Conservation (phyloP, 2,888 invertebrate genomes). For the Allacma fusca region DNA sequence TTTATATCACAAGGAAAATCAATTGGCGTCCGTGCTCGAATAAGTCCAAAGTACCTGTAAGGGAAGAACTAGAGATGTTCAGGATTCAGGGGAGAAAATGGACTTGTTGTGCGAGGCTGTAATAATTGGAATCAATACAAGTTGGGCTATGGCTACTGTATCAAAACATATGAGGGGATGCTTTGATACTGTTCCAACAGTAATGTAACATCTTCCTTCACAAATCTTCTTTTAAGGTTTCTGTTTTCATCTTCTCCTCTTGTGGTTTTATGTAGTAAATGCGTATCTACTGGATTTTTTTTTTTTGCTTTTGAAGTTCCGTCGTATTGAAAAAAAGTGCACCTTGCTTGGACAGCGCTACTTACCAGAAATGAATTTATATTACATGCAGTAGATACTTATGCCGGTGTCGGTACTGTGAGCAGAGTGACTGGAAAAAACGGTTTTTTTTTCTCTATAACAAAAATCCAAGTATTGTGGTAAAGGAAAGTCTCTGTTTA, state of each 20-base stretch:
- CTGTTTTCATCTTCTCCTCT: background rate
- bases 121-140: too few species aligned
- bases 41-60: too few species aligned
- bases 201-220: background rate
- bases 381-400: background rate
- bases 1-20: too few species aligned
- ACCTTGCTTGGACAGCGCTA: background rate
- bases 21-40: too few species aligned
- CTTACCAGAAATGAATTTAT: background rate
- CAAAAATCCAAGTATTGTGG: background rate
- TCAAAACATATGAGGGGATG: too few species aligned
- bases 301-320: conserved; percentile 9
- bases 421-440: background rate
- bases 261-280: background rate
- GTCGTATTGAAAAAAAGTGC: background rate
- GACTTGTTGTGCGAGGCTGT: too few species aligned
- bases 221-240: background rate
- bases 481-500: conserved; percentile 44
- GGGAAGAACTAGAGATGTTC: too few species aligned
- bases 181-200: background rate
- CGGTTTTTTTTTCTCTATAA: background rate
- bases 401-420: background rate
- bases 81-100: too few species aligned
- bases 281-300: too few species aligned
- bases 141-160: too few species aligned